These are phyloP conservation scores for Scytalopus superciliaris DNA, from an alignment of 2,113 vertebrate genomes.

Conservation along the genomic window DNA sequence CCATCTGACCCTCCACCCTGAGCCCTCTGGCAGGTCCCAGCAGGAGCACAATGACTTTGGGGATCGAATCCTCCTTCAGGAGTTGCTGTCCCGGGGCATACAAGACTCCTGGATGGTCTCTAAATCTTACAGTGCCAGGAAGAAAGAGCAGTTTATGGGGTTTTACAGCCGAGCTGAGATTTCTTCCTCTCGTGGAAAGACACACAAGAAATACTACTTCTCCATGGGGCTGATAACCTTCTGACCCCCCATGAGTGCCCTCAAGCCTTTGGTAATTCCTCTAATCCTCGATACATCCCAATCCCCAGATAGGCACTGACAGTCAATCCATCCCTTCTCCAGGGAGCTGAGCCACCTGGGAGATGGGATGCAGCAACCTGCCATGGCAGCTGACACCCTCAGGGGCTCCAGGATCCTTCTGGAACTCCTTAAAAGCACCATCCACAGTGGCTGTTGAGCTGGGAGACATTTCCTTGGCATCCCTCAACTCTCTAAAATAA, in stretches of 20 bases:
- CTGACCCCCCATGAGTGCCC: background rate
- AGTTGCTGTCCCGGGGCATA: background rate
- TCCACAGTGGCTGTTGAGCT: rapidly evolving
- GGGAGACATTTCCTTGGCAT: rapidly evolving
- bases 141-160: background rate
- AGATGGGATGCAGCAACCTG: background rate
- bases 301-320: background rate
- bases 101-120: rapidly evolving
- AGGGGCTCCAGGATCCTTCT: background rate
- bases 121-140: background rate
- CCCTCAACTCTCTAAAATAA: background rate
- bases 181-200: background rate
- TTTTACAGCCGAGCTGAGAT: background rate
- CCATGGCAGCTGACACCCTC: rapidly evolving
- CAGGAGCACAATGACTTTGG: rapidly evolving
- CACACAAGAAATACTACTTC: background rate
- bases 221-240: background rate
- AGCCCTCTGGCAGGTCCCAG: background rate
- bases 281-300: slow-evolving; percentile 20
- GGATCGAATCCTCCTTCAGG: background rate
- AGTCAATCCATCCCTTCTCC: background rate
- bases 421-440: background rate
- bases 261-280: slow-evolving; percentile 2
- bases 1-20: background rate
- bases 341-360: background rate